These are phyloP conservation scores for Drepana falcataria DNA, from an alignment of 2,888 invertebrate genomes.

Conservation along the genomic window DNA sequence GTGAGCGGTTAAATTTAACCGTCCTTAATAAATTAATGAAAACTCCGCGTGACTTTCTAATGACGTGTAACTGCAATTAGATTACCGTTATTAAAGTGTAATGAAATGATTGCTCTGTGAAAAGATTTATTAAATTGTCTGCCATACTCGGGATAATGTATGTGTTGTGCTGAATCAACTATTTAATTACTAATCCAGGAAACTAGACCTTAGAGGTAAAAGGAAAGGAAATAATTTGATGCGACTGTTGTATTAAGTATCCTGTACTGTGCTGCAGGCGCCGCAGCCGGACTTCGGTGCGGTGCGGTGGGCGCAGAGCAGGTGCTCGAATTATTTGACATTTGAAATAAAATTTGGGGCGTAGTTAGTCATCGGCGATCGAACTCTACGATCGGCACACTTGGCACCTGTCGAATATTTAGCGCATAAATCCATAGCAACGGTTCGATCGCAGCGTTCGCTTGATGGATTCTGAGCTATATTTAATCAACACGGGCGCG, in stretches of 20 bases:
- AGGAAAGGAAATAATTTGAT: not conserved
- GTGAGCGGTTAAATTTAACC: conserved; percentile 60
- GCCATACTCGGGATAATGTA: not conserved
- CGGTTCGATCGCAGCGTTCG: conserved; percentile 61
- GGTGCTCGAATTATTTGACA: conserved; percentile 77
- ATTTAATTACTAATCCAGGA: not conserved
- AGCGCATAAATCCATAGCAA: conserved; percentile 77
- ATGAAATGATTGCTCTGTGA: conserved; percentile 12
- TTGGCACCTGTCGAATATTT: conserved; percentile 80
- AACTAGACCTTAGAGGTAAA: not conserved
- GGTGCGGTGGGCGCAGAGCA: conserved; percentile 40
- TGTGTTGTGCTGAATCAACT: not conserved
- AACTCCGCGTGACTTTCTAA: conserved; percentile 59
- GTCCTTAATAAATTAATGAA: conserved; percentile 62
- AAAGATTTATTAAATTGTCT: conserved; percentile 2
- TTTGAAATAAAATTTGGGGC: conserved; percentile 76
- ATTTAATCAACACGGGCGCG: conserved; percentile 70
- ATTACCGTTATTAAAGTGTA: conserved; percentile 44
- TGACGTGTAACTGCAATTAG: conserved; percentile 44
- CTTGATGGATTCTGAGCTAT: conserved; percentile 76
- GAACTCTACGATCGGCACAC: conserved; percentile 76
- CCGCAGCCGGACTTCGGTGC: not conserved
- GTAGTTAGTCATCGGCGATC: conserved; percentile 76
- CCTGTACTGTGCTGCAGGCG: not conserved
- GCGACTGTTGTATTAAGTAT: not conserved